These are phyloP conservation scores for Bucorvus abyssinicus DNA, from an alignment of 2,797 vertebrate species.

Conservation along the genomic window DNA sequence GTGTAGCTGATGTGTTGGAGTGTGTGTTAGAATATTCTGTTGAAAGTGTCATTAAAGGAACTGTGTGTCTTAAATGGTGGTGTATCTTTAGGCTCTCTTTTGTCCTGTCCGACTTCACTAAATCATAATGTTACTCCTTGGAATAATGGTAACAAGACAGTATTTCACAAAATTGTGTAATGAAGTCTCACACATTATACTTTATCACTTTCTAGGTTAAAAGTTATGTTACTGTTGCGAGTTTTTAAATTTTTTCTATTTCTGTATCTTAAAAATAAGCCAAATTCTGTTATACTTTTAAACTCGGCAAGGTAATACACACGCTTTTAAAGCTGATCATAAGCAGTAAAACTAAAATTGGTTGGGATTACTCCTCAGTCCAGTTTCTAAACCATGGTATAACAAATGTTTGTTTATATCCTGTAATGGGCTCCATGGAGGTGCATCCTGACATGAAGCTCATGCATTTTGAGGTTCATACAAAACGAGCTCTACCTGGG, in stretches of 20 bases:
- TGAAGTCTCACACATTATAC: neutral
- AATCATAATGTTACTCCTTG: neutral
- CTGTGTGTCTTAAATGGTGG: neutral
- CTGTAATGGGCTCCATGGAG: neutral
- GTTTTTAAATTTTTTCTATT: neutral
- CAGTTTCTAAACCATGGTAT: neutral
- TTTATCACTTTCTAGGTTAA: neutral
- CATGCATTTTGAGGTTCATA: neutral
- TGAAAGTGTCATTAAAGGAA: neutral
- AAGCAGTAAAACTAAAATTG: neutral
- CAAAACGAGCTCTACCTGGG: neutral
- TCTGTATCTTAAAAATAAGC: neutral
- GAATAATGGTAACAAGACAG: neutral
- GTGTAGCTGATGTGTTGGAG: neutral
- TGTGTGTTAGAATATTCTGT: neutral
- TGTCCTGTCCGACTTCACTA: neutral
- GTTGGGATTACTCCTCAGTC: neutral
- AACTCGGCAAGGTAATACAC: neutral
- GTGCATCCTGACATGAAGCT: neutral
- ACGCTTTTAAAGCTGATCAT: neutral
- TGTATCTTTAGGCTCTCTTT: neutral
- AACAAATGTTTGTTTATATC: neutral
- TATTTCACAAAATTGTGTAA: neutral
- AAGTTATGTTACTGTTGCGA: neutral
- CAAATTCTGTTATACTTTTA: neutral